phyloP scores from a whole-genome alignment of 2,113 vertebrate species.

The Chamaetylas fuelleborni region DNA sequence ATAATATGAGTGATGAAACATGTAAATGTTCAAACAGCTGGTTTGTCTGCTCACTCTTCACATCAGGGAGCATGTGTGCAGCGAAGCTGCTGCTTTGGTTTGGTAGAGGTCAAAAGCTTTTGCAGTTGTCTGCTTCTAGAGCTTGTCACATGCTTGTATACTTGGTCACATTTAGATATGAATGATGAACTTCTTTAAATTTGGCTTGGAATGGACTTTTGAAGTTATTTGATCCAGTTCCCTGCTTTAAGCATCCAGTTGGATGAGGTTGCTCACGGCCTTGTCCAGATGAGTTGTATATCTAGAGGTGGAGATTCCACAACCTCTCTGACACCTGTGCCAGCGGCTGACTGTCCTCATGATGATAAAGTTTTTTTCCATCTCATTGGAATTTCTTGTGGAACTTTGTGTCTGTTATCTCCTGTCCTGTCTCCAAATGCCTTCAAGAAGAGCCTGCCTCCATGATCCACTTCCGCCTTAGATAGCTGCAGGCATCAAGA shows the following conservation, averaged over 20 bases:
- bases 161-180: not conserved
- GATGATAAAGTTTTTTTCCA: not conserved
- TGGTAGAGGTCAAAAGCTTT: not conserved
- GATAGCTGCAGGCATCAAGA: not conserved
- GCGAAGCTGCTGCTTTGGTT: not conserved
- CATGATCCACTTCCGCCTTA: not conserved
- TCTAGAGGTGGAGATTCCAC: not conserved
- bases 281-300: not conserved
- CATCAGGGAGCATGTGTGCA: rapidly evolving
- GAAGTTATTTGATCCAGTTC: not conserved
- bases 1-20: not conserved
- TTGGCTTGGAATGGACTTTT: not conserved
- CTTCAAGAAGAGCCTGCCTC: not conserved
- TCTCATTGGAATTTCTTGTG: not conserved
- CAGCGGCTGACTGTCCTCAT: not conserved
- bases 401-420: not conserved
- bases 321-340: not conserved
- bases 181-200: not conserved
- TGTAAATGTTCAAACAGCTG: not conserved
- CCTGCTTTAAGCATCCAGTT: not conserved
- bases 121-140: not conserved
- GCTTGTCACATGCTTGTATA: not conserved
- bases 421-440: not conserved
- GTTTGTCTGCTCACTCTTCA: not conserved
- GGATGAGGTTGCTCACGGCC: not conserved